These are phyloP conservation scores for Tachysurus vachellii DNA, from an alignment of 2,113 vertebrate species.

Conservation along the genomic window DNA sequence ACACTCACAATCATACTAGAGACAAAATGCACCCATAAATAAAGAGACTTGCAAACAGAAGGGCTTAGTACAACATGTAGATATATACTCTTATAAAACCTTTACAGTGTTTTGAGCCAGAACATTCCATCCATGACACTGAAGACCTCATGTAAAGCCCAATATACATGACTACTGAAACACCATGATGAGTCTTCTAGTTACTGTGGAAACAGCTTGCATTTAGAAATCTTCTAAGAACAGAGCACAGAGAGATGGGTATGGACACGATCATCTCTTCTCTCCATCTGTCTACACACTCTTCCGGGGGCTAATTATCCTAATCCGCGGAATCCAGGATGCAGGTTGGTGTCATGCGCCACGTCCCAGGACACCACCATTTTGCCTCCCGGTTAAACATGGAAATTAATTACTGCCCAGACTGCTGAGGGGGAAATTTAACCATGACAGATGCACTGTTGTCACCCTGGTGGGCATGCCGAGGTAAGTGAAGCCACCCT, in stretches of 20 bases:
- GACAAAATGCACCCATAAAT: conserved; percentile 37
- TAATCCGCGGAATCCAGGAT: conserved; percentile 75
- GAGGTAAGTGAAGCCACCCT: conserved; percentile 30
- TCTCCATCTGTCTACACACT: conserved; percentile 77
- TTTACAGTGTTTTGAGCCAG: conserved; percentile 27
- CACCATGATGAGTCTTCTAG: conserved; percentile 30
- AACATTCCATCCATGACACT: conserved; percentile 34
- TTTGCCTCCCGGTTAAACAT: conserved; percentile 79
- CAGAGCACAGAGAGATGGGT: conserved; percentile 50
- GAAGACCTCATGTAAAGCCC: conserved; percentile 12
- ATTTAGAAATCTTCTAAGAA: conserved; percentile 49
- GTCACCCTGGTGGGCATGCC: conserved; percentile 29
- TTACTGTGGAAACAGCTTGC: conserved; percentile 48
- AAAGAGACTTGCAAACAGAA: conserved; percentile 29
- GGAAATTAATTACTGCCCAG: conserved; percentile 79
- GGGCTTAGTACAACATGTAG: conserved; percentile 9
- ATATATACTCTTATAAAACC: conserved; percentile 25
- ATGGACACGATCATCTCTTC: conserved; percentile 63
- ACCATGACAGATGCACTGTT: conserved; percentile 53
- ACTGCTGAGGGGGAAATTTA: conserved; percentile 68
- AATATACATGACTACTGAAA: conserved; percentile 34
- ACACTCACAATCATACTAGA: conserved; percentile 21
- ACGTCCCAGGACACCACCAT: conserved; percentile 70
- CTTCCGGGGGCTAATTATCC: conserved; percentile 81
- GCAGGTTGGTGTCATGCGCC: conserved; percentile 68